Conservation (phyloP, 2,888 invertebrate species). For the Trichogramma dendrolimi region DNA sequence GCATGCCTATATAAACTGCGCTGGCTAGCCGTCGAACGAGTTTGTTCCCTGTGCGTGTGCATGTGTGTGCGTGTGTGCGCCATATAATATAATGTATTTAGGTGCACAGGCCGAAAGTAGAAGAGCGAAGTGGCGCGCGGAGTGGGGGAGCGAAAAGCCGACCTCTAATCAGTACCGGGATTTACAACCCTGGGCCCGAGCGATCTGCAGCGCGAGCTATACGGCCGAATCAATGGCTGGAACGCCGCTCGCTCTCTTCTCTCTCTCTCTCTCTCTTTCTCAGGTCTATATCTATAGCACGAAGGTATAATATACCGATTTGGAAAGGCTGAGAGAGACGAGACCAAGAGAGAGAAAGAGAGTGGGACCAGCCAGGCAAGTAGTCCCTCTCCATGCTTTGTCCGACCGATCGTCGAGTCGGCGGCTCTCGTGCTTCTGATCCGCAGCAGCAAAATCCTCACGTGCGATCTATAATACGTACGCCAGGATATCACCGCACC, state of each 20-base stretch:
- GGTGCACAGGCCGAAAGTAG: neutral
- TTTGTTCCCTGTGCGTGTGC: too few relatives aligned
- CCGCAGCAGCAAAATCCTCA: neutral
- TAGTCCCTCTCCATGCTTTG: slow-evolving; percentile 25
- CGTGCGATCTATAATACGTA: neutral
- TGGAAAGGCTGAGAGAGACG: too few relatives aligned
- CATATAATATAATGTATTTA: too few relatives aligned
- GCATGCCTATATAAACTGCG: too few relatives aligned
- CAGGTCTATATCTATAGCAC: neutral
- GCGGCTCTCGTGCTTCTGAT: neutral
- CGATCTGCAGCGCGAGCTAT: slow-evolving; percentile 17
- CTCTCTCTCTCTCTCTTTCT: slow-evolving; percentile 3
- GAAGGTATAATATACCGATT: too few relatives aligned
- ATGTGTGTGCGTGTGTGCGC: too few relatives aligned
- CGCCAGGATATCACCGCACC: too few relatives aligned
- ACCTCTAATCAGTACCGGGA: slow-evolving; percentile 46
- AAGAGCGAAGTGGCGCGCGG: neutral
- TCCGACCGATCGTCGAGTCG: slow-evolving; percentile 4
- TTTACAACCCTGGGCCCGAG: slow-evolving; percentile 33
- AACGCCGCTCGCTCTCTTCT: neutral
- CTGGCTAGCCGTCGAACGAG: too few relatives aligned
- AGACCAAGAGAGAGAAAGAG: too few relatives aligned
- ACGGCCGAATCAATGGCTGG: too few relatives aligned
- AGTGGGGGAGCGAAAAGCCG: slow-evolving; percentile 29
- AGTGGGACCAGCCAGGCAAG: slow-evolving; percentile 2